Base-by-base conservation (phyloP, 1,140 invertebrate species). In the Alviniconcha marisindica region DNA sequence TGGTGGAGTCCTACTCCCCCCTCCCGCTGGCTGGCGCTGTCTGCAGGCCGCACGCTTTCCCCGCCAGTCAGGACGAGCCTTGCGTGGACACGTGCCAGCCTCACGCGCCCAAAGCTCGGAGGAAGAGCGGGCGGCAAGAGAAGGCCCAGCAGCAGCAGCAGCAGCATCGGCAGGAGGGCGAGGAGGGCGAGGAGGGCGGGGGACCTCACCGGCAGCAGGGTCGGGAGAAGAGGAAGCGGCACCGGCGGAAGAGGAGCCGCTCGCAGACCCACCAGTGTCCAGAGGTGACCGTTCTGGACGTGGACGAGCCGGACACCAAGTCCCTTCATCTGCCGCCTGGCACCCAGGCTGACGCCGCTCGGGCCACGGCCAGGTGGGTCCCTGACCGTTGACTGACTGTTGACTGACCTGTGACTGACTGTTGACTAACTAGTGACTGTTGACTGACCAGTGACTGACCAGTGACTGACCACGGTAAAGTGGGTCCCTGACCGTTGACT, bases 1-100 rank as follows among this genome's bases (percentile, higher is more conserved):
- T 80, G 38, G 60, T 80, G n/a, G 78, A 80, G 40, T 80, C 78
- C 36, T 80, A 40, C 78, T 80, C 78, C 44, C 31, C 73, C 15
- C 10, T 76, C 4, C 73, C 73, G 3, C 10, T 3, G 10, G 33
- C 69, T 36, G 2, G 24, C 24, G 5, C 63, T 1, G 15, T 10
- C 12, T 33, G 56, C 24, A 7, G n/a, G 31, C 28, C 63, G 21
- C 63, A 33, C 2, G 2, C n/a, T 33, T 31, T 5, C 2, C 2
- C 4, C 63, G 63, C 28, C 4, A 7, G 10, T 5, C 7, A 48
- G 7, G 18, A 18, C 7, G 7, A 48, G 5, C 44, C 5, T 5
- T 48, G 44, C 18, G 7, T 18, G 5, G 44, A 48, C 5, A 48
- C 44, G 7, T n/a, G n/a, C n/a, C 44, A 10, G 5, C 44, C 44